Percentiles rank a stretch among this genome's conserved stretches.
phyloP scores from a whole-genome alignment of 2,113 vertebrate species.

The Ivindomyrus marchei region DNA sequence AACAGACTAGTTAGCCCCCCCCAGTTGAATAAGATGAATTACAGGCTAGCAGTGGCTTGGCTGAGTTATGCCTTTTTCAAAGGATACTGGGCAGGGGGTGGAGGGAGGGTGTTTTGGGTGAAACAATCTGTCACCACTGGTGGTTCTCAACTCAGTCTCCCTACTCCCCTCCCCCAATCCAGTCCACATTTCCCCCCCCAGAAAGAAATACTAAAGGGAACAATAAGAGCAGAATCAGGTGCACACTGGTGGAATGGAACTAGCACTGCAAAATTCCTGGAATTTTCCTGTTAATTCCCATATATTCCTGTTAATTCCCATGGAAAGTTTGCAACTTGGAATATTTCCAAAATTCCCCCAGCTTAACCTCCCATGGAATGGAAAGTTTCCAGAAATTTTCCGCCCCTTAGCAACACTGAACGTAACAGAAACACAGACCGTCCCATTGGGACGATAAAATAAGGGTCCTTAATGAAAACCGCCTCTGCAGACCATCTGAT shows the following conservation, averaged over 20 bases:
- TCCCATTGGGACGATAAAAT: not conserved
- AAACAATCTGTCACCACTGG: not conserved
- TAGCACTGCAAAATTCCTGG: not conserved
- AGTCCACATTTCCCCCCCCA: not conserved
- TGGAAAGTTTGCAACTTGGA: not conserved
- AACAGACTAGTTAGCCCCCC: not conserved
- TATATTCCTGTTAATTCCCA: not conserved
- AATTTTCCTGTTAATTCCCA: not conserved
- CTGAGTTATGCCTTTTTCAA: not conserved
- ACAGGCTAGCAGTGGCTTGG: not conserved
- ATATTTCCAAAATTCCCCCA: not conserved
- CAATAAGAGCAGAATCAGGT: not conserved
- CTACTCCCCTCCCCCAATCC: not conserved
- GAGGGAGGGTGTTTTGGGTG: not conserved
- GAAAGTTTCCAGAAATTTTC: not conserved
- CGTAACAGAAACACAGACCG: not conserved
- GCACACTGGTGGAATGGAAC: not conserved
- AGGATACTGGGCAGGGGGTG: not conserved
- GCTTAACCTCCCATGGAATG: not conserved
- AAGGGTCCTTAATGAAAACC: not conserved
- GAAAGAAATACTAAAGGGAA: not conserved
- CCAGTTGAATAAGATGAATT: not conserved
- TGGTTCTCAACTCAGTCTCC: not conserved
- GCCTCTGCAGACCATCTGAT: not conserved
- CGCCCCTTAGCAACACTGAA: not conserved